Evolutionary conservation across 2,888 invertebrate species (phyloP).

Genomic region (Tholera decimalis): DNA sequence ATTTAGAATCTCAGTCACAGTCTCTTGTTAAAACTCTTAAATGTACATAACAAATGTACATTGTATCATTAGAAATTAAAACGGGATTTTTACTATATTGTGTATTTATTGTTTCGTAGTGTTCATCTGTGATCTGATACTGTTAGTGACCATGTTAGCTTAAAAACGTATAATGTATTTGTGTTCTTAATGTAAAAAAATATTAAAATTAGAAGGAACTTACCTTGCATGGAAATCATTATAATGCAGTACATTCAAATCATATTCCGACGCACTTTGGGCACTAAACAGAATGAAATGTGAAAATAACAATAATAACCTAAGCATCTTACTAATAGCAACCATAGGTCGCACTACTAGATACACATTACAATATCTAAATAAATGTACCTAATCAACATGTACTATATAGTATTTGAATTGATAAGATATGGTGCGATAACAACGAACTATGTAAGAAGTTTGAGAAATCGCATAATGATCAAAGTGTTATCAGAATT

Average conservation of each 20-base stretch:
- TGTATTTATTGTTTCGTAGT: no score
- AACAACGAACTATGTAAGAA: constrained; percentile 15
- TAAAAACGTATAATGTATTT: no score
- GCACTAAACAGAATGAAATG: constrained; percentile 62
- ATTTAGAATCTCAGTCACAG: no score
- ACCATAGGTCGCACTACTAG: background rate
- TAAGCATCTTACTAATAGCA: constrained; percentile 26
- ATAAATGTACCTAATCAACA: constrained; percentile 8
- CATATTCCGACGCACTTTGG: constrained; percentile 66
- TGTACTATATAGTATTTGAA: background rate
- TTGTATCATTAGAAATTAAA: no score
- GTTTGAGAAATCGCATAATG: constrained; percentile 6
- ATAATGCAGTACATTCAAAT: constrained; percentile 84
- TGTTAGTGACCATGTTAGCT: no score
- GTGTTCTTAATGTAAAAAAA: no score
- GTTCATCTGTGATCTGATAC: no score
- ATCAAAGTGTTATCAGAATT: background rate
- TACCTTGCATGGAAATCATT: constrained; percentile 88
- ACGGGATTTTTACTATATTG: no score
- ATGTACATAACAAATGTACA: no score
- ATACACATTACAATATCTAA: constrained; percentile 3
- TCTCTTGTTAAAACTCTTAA: no score
- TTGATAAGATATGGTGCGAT: constrained; percentile 33
- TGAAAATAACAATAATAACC: constrained; percentile 33
- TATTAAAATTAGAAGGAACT: constrained; percentile 19